Base-by-base conservation (phyloP, 2,113 vertebrate genomes). In the Strix uralensis region DNA sequence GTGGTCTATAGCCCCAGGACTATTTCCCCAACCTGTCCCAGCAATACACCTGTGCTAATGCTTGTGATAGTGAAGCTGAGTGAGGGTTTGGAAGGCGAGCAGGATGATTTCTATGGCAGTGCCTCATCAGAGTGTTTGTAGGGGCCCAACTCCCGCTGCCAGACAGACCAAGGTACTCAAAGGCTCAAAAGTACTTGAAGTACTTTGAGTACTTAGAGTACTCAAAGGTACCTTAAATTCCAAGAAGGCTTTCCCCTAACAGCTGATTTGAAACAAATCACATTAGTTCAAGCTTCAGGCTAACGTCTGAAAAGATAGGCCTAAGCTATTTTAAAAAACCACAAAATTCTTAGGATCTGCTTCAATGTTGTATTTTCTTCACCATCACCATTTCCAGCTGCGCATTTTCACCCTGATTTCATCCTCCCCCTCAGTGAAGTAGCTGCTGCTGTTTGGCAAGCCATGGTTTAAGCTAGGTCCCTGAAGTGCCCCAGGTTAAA, bases 31-130 rank as follows among this genome's bases (percentile, higher is more conserved):
- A 6, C 34, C 49, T 57, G 15, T 59, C 49, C 46, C 49, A 65
- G 38, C 20, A 0, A 0, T 16, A 52, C 22, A 69, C 44, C n/a
- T 4, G 0, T 7, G 10, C 8, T 72, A 22, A 23, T 32, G 12
- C 55, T 65, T 55, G 20, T 69, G 40, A 18, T 0, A n/a, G 23
- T 1, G 1, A 89, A 57, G 58, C 7, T 27, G 29, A 86, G 17
- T 1, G 7, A 66, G n/a, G 36, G 6, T 23, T 73, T 83, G 83
- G 67, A 86, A 86, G 30, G 29, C 0, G 3, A 83, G 16, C 13
- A 44, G 54, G 62, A 19, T 32, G 46, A 54, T 55, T 85, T 78
- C 77, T 70, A 30, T 70, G 69, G 20, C 63, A 87, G 36, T 58
- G 38, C 5, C 29, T 32, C 51, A 66, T 32, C 15, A 23, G n/a